A percentile compares a stretch with the other conserved stretches of the same genome.
phyloP scores from a whole-genome alignment of 2,113 vertebrate genomes.

The Orycteropus afer region DNA sequence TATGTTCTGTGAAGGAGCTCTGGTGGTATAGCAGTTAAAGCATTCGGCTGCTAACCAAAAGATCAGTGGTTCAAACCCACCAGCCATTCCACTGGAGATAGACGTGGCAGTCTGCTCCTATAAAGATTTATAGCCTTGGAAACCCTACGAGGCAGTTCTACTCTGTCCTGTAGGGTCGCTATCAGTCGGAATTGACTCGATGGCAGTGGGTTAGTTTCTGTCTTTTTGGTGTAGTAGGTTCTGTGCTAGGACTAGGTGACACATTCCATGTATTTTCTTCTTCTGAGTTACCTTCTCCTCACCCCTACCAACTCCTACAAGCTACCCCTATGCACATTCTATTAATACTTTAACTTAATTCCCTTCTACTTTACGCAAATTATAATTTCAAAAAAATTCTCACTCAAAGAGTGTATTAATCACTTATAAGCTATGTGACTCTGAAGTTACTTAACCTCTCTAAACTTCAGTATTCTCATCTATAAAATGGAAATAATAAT shows the following conservation, averaged over 20 bases:
- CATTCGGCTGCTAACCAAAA: too few relatives aligned
- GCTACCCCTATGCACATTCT: not conserved
- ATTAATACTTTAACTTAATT: not conserved
- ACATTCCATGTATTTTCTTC: not conserved
- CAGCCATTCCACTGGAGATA: too few relatives aligned
- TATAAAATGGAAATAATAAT: constrained; percentile 4
- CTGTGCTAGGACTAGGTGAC: not conserved
- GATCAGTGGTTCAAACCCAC: too few relatives aligned
- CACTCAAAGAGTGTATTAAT: not conserved
- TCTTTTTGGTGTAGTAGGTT: not conserved
- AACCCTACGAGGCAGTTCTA: too few relatives aligned
- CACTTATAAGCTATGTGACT: not conserved
- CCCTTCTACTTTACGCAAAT: constrained; percentile 32
- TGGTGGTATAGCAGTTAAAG: not conserved
- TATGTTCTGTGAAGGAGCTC: not conserved
- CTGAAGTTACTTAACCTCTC: constrained; percentile 12
- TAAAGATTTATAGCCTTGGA: too few relatives aligned
- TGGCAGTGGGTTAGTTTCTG: too few relatives aligned
- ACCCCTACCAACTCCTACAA: not conserved
- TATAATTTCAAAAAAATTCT: constrained; percentile 48
- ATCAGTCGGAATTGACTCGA: too few relatives aligned
- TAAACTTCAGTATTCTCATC: not conserved
- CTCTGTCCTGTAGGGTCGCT: too few relatives aligned
- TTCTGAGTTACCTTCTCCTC: not conserved
- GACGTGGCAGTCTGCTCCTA: too few relatives aligned